Evolutionary conservation across 2,888 invertebrate genomes (phyloP), one percentile per base, ranked within the genome.

Genomic region (Agrilus mali): DNA sequence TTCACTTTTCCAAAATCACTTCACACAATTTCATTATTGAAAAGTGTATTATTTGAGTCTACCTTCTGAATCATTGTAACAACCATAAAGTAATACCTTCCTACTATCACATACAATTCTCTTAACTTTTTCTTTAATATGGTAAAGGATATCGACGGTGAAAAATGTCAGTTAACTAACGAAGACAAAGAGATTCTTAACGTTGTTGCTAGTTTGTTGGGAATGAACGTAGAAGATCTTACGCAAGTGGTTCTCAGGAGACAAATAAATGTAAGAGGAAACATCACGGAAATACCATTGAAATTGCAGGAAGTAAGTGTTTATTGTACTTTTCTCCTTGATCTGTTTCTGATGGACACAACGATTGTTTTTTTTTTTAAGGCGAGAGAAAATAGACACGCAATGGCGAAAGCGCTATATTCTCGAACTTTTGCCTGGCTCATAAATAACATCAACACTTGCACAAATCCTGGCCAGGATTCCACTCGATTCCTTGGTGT

Each of bases 331-430:
- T 35, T 16, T 33, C 32, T 45, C 12, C 31, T 7, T 22, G 27
- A 39, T 27, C 33, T 16, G 33, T 45, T 36, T 33, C 36, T 33
- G 40, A 39, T 51, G 14, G 37, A 36, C 44, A 42, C 40, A 14
- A 14, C 36, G 17, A 16, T 45, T 46, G 44, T 40, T 45, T 37
- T 10, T 40, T 10, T 40, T 52, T 66, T 67, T 32, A 61, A 86
- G 81, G 90, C 92, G 1, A 75, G 81, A 35, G 92, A 93, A 66
- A 92, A 92, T 65, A 75, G 92, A 4, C 89, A 93, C 70, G 88
- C 92, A 1, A 92, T 92, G 92, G 85, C 92, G 0, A 89, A 90
- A 60, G 90, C 90, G 0, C 69, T 93, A 0, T 93, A 93, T 66
- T 83, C 90, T 1, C 74, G 89, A 47, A 86, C 88, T 4, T 93